Evolutionary conservation across 2,113 vertebrate genomes (phyloP), one percentile per base, ranked within the genome.

Genomic region (Mobula hypostoma): DNA sequence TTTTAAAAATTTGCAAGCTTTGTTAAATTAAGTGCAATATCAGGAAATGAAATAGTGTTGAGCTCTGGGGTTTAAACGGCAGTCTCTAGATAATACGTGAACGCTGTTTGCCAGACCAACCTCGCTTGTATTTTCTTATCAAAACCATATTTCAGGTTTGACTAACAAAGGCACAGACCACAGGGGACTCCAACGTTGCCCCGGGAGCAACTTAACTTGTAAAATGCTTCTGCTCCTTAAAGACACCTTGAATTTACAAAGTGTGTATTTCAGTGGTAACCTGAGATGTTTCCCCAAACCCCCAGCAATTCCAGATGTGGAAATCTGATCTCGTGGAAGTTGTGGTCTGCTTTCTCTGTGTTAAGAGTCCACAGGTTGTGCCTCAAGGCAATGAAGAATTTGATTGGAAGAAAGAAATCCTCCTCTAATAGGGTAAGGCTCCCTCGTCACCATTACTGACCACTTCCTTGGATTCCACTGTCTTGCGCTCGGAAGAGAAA

Each of bases 291-390:
- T 91, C 88, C 32, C 58, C 32, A 70, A 92, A 92, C 70, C 88
- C 63, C 63, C n/a, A 40, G 88, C n/a, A 70, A 36, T 92, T 70
- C 88, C 88, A 92, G 88, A 92, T 92, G 88, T 92, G 88, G 88
- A 92, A 92, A 72, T 70, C n/a, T 92, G 66, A 91, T 91, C 61
- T 68, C n/a, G 27, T 92, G 63, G 63, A 92, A 70, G 88, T 17
- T 2, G 21, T 19, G 21, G n/a, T 12, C 63, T 72, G 32, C 40
- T 70, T 12, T 68, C 88, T 21, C 17, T 40, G 88, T 21, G n/a
- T 5, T 48, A 92, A 63, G 32, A 92, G 8, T 36, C 32, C 36
- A 72, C 88, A 92, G 36, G 63, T 70, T 72, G 8, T 40, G 36
- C 66, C 36, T n/a, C 21, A 9, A 8, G 68, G 66, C 66, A 88